Conservation (phyloP, 2,797 vertebrate genomes). For the Myotis myotis region DNA sequence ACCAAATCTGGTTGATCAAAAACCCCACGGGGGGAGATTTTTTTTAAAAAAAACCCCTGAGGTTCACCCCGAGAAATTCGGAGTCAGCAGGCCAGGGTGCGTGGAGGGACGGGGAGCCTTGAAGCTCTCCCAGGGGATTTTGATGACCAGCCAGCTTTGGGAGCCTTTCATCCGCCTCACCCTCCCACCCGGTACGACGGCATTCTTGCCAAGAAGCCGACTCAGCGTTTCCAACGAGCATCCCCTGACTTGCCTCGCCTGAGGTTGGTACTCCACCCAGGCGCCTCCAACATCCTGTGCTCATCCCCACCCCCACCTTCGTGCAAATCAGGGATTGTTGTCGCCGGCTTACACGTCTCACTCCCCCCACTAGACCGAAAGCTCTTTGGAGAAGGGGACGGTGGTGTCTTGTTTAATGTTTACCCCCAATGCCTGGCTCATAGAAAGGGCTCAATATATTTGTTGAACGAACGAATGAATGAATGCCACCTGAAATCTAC, state of each 20-base stretch:
- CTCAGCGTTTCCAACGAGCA: slow-evolving; percentile 53
- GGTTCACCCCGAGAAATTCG: neutral
- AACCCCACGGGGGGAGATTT: neutral
- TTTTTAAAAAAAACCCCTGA: neutral
- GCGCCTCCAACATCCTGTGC: neutral
- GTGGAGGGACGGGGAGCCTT: neutral
- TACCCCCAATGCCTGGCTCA: neutral
- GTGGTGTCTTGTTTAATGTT: neutral
- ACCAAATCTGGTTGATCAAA: neutral
- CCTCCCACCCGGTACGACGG: neutral
- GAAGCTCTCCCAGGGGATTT: neutral
- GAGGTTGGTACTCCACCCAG: neutral
- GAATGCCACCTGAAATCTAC: neutral
- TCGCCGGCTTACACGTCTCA: neutral
- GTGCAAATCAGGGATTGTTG: neutral
- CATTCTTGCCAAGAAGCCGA: neutral
- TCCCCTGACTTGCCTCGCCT: neutral
- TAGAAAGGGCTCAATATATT: neutral
- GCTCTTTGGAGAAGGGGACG: neutral
- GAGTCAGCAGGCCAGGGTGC: neutral
- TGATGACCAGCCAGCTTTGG: neutral
- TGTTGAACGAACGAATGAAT: neutral
- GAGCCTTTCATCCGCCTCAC: slow-evolving; percentile 13
- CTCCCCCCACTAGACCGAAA: neutral
- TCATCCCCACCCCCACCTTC: neutral